Evolutionary conservation across 2,113 vertebrate species (phyloP).

Genomic region (Prochilodus magdalenae): DNA sequence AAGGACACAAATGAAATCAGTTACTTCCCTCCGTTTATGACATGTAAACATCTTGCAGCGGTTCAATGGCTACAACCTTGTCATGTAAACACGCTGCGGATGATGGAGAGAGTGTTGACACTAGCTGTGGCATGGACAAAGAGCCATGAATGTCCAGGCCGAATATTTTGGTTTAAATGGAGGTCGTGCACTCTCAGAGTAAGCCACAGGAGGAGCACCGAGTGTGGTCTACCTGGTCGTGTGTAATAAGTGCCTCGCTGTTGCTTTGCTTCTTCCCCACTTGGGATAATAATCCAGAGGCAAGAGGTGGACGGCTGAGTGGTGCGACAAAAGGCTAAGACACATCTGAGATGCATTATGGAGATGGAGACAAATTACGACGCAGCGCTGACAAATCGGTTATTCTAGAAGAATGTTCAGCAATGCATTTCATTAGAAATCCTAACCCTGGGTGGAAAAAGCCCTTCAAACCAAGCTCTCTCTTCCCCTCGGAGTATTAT

Average conservation of each 20-base stretch:
- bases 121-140: slow-evolving; percentile 41
- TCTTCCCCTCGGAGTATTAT: not conserved
- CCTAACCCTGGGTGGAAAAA: not conserved
- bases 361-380: not conserved
- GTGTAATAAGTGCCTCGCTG: not conserved
- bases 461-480: not conserved
- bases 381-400: not conserved
- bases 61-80: slow-evolving; percentile 63
- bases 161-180: slow-evolving; percentile 45
- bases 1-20: slow-evolving; percentile 59
- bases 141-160: slow-evolving; percentile 23
- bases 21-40: slow-evolving; percentile 56
- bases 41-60: slow-evolving; percentile 66
- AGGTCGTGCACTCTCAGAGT: slow-evolving; percentile 38
- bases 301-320: not conserved
- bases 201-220: slow-evolving; percentile 21
- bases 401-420: not conserved
- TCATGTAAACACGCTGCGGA: slow-evolving; percentile 67
- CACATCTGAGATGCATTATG: slow-evolving; percentile 23
- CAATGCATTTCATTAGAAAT: not conserved
- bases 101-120: slow-evolving; percentile 74
- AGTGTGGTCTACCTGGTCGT: slow-evolving; percentile 32
- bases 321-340: not conserved
- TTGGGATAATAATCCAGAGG: not conserved
- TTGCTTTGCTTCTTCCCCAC: not conserved